Evolutionary conservation across 2,888 invertebrate genomes (phyloP).

Genomic region (Ormyrus thymus): DNA sequence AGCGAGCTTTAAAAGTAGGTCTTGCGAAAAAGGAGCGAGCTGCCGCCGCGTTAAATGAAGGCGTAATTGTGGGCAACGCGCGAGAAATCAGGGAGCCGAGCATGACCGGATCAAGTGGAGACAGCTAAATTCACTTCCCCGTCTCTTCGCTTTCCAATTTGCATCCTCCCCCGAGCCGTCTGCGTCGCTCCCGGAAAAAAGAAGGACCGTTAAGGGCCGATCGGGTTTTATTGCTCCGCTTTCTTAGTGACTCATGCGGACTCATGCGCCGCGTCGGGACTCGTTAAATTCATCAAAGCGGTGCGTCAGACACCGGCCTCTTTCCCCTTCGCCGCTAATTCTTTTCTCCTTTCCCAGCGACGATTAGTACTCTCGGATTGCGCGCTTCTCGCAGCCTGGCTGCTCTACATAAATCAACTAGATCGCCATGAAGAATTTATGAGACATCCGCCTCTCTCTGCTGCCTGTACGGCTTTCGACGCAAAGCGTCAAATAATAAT

Average conservation of each 20-base stretch:
- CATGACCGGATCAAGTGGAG: slow-evolving; percentile 32
- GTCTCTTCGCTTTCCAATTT: slow-evolving; percentile 35
- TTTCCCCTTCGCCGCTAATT: too few species aligned
- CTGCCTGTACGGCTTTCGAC: neutral
- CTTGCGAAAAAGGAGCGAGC: neutral
- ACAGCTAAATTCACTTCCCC: slow-evolving; percentile 36
- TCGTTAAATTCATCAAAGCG: too few species aligned
- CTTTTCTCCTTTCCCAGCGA: too few species aligned
- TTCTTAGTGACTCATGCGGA: slow-evolving; percentile 38
- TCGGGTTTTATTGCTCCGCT: slow-evolving; percentile 34
- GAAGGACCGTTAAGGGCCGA: neutral
- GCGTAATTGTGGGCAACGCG: slow-evolving; percentile 34
- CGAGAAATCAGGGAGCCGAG: slow-evolving; percentile 27
- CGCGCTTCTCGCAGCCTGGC: too few species aligned
- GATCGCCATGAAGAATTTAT: slow-evolving; percentile 36
- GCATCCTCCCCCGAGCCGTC: slow-evolving; percentile 15
- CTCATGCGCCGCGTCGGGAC: neutral
- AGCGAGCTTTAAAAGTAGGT: neutral
- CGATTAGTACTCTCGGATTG: neutral
- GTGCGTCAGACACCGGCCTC: too few species aligned
- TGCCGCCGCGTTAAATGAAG: neutral
- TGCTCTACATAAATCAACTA: neutral
- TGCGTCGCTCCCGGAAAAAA: neutral
- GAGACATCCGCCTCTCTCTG: slow-evolving; percentile 12
- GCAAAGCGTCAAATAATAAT: slow-evolving; percentile 41